Base-by-base conservation (phyloP, 2,113 vertebrate species). In the Chaetodon auriga region DNA sequence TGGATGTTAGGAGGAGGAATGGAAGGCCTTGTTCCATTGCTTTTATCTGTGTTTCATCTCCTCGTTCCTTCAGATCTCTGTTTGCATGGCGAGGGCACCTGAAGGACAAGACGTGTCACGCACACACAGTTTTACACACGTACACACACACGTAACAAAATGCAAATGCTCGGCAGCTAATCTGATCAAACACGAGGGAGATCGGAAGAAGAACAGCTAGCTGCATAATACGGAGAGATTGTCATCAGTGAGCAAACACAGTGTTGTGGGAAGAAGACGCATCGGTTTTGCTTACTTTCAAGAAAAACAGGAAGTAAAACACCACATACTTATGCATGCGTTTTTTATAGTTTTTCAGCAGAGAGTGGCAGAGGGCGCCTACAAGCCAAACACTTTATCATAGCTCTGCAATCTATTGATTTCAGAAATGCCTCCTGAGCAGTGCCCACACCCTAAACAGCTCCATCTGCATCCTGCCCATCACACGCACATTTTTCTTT, bases 141-240 rank as follows among this genome's bases (percentile, higher is more conserved):
- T 49, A 70, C 74, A 79, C 30, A 5, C 58, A 78, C 43, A 75
- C 46, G 65, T 25, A 46, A 8, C 58, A 58, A 15, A 75, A 82
- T 57, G 74, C 68, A 88, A 89, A 81, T 70, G 53, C 51, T 49
- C 45, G 8, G 66, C 36, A 54, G 58, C 35, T 84, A 74, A 87
- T 92, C 89, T 84, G 61, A 82, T 87, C 73, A 85, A 91, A 86
- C 70, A 62, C 5, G 48, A 57, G 18, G 35, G 58, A 49, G 78
- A 55, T 1, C 54, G 57, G 68, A 58, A 79, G 81, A 55, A 65
- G 45, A 71, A 38, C 48, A 82, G 13, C 23, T 43, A 49, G 68
- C 75, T 61, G 48, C 66, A 87, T 90, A 83, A 90, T 91, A 68
- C 55, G 30, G 21, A 70, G 72, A 86, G 84, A 87, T 63, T 55